phyloP scores from a whole-genome alignment of 2,113 vertebrate species.

The Callaeas wilsoni region DNA sequence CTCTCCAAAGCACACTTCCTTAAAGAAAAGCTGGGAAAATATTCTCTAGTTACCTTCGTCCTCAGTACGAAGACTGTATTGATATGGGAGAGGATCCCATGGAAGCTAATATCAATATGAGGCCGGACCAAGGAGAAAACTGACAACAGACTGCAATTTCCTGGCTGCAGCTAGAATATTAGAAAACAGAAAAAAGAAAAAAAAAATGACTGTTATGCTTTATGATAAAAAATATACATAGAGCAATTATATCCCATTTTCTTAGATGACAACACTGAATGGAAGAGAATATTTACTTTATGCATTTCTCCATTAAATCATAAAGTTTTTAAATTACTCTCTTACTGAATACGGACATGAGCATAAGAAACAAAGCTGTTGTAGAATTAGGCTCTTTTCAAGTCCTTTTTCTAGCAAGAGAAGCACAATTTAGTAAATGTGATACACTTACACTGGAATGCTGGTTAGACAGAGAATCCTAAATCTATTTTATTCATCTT shows the following conservation, averaged over 20 bases:
- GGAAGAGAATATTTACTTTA: background rate
- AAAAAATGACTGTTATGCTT: background rate
- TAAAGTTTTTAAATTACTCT: background rate
- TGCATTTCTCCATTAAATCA: background rate
- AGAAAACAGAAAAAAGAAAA: background rate
- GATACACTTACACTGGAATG: background rate
- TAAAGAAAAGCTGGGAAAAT: background rate
- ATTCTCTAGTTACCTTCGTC: constrained; percentile 86
- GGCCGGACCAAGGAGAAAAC: constrained; percentile 97
- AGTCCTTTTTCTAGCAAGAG: background rate
- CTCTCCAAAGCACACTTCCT: background rate
- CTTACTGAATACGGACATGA: background rate
- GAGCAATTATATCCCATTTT: background rate
- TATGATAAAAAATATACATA: background rate
- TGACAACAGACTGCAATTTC: constrained; percentile 89
- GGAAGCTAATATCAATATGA: constrained; percentile 97
- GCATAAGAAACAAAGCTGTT: background rate
- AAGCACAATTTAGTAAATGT: background rate
- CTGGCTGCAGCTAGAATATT: constrained; percentile 86
- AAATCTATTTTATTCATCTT: background rate
- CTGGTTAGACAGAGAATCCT: background rate
- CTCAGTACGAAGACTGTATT: constrained; percentile 97
- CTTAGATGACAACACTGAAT: background rate
- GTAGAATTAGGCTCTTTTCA: background rate
- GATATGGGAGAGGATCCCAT: constrained; percentile 98